These are phyloP conservation scores for Latrodectus geometricus DNA, from an alignment of 1,140 invertebrate genomes.

Conservation along the genomic window DNA sequence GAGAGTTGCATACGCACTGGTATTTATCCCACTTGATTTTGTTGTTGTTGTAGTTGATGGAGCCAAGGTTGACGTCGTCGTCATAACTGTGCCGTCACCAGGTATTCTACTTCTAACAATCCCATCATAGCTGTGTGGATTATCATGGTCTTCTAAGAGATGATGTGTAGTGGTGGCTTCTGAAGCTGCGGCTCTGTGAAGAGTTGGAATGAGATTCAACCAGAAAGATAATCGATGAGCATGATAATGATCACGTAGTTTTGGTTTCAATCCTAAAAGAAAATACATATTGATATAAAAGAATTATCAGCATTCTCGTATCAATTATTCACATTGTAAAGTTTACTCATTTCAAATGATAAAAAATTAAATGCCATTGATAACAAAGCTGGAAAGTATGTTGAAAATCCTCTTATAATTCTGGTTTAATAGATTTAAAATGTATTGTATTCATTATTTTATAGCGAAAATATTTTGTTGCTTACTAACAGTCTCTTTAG, in stretches of 20 bases:
- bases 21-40: neutral
- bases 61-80: slow-evolving; percentile 14
- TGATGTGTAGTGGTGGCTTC: slow-evolving; percentile 74
- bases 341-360: too few relatives aligned
- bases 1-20: slow-evolving; percentile 25
- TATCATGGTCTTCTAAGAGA: slow-evolving; percentile 78
- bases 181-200: slow-evolving; percentile 75
- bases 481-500: too few relatives aligned
- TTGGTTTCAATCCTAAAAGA: slow-evolving; percentile 76
- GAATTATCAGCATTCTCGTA: too few relatives aligned
- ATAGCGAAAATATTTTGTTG: too few relatives aligned
- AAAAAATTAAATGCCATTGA: too few relatives aligned
- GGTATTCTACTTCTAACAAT: slow-evolving; percentile 25
- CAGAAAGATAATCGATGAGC: slow-evolving; percentile 93
- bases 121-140: slow-evolving; percentile 71
- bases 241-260: slow-evolving; percentile 85
- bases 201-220: slow-evolving; percentile 88
- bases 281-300: neutral
- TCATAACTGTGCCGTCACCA: slow-evolving; percentile 11
- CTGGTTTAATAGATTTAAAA: too few relatives aligned
- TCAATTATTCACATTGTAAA: too few relatives aligned
- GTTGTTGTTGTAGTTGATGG: neutral
- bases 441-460: too few relatives aligned
- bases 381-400: too few relatives aligned
- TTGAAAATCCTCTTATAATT: too few relatives aligned